These are phyloP conservation scores for Ennomos erosarius DNA, from an alignment of 2,888 invertebrate genomes.

Conservation along the genomic window DNA sequence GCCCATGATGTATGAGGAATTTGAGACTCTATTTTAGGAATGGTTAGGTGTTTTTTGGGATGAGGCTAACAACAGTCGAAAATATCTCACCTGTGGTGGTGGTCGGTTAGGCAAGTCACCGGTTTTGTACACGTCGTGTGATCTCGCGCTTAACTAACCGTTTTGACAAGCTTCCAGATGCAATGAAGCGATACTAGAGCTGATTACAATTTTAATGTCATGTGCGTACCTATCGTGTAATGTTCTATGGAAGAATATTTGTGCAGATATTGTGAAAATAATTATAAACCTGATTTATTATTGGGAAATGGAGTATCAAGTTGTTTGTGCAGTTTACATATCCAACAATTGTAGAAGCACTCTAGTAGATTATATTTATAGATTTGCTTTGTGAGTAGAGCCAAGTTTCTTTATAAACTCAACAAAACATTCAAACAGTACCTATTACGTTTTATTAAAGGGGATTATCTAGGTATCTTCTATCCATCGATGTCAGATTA, in stretches of 20 bases:
- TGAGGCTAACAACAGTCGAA: slow-evolving; percentile 18
- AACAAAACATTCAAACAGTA: neutral
- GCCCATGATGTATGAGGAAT: slow-evolving; percentile 35
- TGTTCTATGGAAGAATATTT: no score
- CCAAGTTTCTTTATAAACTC: neutral
- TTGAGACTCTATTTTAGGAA: slow-evolving; percentile 43
- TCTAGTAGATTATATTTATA: no score
- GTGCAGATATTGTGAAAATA: no score
- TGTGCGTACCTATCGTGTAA: slow-evolving; percentile 1
- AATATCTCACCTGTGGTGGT: slow-evolving; percentile 48
- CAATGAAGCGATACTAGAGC: slow-evolving; percentile 49
- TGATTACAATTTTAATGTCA: slow-evolving; percentile 48
- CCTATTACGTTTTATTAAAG: slow-evolving; percentile 27
- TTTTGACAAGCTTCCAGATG: slow-evolving; percentile 81
- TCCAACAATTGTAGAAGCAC: no score
- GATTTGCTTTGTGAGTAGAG: no score
- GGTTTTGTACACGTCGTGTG: slow-evolving; percentile 80
- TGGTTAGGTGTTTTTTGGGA: slow-evolving; percentile 33
- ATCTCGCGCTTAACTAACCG: slow-evolving; percentile 82
- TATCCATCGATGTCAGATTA: slow-evolving; percentile 63
- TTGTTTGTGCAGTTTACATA: no score
- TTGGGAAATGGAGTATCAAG: no score
- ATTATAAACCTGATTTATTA: no score
- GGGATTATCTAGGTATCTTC: slow-evolving; percentile 45
- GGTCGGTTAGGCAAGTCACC: slow-evolving; percentile 61